Conservation (phyloP, 2,888 invertebrate species). For the Keiferia lycopersicella region DNA sequence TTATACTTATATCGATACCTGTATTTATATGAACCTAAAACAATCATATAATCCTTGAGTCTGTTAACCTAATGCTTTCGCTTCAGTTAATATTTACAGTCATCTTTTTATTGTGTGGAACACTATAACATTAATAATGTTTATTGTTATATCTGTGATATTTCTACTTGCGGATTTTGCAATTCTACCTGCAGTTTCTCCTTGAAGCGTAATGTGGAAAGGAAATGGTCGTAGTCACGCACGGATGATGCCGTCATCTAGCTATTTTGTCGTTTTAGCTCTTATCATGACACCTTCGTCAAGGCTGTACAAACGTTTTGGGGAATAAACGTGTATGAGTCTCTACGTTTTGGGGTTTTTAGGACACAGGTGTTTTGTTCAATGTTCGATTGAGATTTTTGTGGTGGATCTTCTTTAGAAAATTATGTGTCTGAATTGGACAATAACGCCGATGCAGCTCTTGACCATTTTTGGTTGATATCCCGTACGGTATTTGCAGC, state of each 20-base stretch:
- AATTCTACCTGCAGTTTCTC: slow-evolving; percentile 47
- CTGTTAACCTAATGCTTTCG: neutral
- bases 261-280: slow-evolving; percentile 51
- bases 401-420: slow-evolving; percentile 23
- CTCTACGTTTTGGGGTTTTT: slow-evolving; percentile 36
- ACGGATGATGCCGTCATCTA: slow-evolving; percentile 58
- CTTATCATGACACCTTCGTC: slow-evolving; percentile 47
- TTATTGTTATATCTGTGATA: neutral
- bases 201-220: slow-evolving; percentile 57
- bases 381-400: slow-evolving; percentile 10
- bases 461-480: slow-evolving; percentile 60
- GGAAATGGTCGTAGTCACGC: slow-evolving; percentile 59
- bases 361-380: slow-evolving; percentile 46
- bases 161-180: slow-evolving; percentile 10
- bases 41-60: slow-evolving; percentile 8
- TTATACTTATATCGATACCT: neutral
- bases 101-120: neutral
- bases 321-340: neutral
- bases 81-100: neutral
- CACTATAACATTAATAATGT: too few species aligned
- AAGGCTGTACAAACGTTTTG: slow-evolving; percentile 40
- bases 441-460: slow-evolving; percentile 49
- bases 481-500: slow-evolving; percentile 73
- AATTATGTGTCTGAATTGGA: slow-evolving; percentile 41
- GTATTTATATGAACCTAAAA: neutral